Evolutionary conservation across 64 coral and sea anemone genomes (phyloP), one percentile per base, ranked within the genome.

Genomic region (Porites lutea): DNA sequence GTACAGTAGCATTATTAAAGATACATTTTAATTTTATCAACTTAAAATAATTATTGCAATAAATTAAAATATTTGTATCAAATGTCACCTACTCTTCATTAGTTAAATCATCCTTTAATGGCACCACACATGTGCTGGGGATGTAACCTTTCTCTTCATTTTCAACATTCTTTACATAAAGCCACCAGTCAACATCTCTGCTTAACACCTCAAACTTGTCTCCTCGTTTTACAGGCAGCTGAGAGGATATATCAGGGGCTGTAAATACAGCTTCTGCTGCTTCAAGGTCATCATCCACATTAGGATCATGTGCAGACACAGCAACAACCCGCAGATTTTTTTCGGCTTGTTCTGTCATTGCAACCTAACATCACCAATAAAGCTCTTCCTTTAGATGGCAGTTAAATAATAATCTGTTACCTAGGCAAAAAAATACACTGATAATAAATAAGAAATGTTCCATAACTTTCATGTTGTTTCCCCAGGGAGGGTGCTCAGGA

Each of bases 61-160:
- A 37, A 37, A 37, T 0, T 37, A 37, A 37, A 37, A 37, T 37
- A 37, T 37, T 37, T 37, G 27, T 37, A 37, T 37, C 27, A 37
- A 37, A 37, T 37, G 3, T 4, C 20, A 69, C 91, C 79, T 87
- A 93, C 91, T 87, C 91, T 66, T 93, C 91, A 48, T 53, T 54
- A 15, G 71, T 86, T 10, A 86, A 68, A 43, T 93, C 82, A 48
- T 87, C 91, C 51, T 83, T 93, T 20, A 93, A 22, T 13, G 91
- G 91, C 5, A 76, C 82, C 59, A 93, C 91, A 79, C 85, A 73
- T 70, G 76, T 58, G 75, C 91, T 93, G 13, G 91, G 91, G 22
- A 93, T 93, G 44, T 93, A 93, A 55, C 91, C 91, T 15, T 74
- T 87, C 6, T 93, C 83, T 45, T 45, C 91, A 53, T n/a, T 70